Conservation (phyloP, 2,113 vertebrate genomes). For the Phalacrocorax pelagicus region DNA sequence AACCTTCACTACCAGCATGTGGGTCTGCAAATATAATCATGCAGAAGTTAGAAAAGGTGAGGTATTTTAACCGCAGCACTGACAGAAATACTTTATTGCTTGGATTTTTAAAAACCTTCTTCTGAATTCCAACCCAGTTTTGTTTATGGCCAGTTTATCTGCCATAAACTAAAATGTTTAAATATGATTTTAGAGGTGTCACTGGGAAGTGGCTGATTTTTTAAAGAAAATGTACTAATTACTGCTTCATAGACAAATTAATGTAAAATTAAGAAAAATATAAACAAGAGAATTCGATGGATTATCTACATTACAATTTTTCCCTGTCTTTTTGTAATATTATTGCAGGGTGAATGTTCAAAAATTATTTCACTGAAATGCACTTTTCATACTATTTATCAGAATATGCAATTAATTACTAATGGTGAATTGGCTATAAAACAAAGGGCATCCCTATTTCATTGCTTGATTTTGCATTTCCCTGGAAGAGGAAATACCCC, state of each 20-base stretch:
- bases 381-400: slow-evolving; percentile 39
- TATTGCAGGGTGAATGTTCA: slow-evolving; percentile 29
- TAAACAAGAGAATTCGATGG: background rate
- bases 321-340: background rate
- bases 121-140: background rate
- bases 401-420: slow-evolving; percentile 33
- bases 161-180: background rate
- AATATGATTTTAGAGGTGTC: background rate
- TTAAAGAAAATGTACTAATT: background rate
- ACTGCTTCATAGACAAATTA: background rate
- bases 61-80: background rate
- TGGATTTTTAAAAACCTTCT: background rate
- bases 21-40: background rate
- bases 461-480: background rate
- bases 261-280: background rate
- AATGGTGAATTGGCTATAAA: slow-evolving; percentile 43
- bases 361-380: slow-evolving; percentile 46
- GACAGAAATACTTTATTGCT: background rate
- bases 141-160: background rate
- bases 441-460: background rate
- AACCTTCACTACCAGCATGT: background rate
- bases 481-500: background rate
- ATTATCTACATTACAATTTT: slow-evolving; percentile 16
- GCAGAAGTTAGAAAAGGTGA: background rate
- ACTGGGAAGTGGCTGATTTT: background rate